A percentile compares a stretch with the other conserved stretches of the same genome.
Evolutionary conservation across 1,140 invertebrate species (phyloP).

Genomic region (Apis florea): DNA sequence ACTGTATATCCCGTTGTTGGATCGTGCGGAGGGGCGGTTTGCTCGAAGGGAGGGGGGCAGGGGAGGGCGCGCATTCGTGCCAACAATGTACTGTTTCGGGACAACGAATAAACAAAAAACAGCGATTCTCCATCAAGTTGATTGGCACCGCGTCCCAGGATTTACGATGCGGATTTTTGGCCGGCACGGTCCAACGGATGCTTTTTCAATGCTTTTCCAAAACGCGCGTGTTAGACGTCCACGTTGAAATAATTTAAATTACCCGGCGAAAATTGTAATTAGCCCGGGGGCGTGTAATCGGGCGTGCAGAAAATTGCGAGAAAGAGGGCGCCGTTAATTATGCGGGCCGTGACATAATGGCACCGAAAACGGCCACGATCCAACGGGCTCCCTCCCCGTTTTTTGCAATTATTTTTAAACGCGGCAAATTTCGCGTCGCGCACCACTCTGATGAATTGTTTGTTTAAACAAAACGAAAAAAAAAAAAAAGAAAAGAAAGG

Average conservation of each 20-base stretch:
- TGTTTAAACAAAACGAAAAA: conserved; percentile 8
- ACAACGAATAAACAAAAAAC: conserved; percentile 61
- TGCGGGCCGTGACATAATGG: conserved; percentile 46
- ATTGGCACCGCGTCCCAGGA: conserved; percentile 42
- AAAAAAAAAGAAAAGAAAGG: no score
- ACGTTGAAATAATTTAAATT: conserved; percentile 53
- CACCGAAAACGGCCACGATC: conserved; percentile 24
- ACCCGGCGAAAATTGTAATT: conserved; percentile 49
- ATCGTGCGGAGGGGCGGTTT: background rate
- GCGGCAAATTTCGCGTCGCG: conserved; percentile 11
- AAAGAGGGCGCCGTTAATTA: conserved; percentile 45
- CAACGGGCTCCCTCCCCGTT: background rate
- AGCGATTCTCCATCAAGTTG: conserved; percentile 52
- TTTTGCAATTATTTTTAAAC: conserved; percentile 44
- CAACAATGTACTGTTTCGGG: conserved; percentile 54
- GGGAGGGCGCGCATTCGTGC: conserved; percentile 13
- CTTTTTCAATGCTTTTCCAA: conserved; percentile 42
- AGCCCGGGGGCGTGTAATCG: conserved; percentile 42
- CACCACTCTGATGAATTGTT: conserved; percentile 4
- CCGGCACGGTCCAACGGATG: conserved; percentile 20
- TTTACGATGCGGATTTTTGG: conserved; percentile 46
- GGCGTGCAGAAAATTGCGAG: conserved; percentile 52
- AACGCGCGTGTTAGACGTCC: conserved; percentile 33
- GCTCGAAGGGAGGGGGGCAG: no score
- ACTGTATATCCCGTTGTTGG: no score